These are phyloP conservation scores for Galerucella pusilla DNA, from an alignment of 2,888 invertebrate species.

Conservation along the genomic window DNA sequence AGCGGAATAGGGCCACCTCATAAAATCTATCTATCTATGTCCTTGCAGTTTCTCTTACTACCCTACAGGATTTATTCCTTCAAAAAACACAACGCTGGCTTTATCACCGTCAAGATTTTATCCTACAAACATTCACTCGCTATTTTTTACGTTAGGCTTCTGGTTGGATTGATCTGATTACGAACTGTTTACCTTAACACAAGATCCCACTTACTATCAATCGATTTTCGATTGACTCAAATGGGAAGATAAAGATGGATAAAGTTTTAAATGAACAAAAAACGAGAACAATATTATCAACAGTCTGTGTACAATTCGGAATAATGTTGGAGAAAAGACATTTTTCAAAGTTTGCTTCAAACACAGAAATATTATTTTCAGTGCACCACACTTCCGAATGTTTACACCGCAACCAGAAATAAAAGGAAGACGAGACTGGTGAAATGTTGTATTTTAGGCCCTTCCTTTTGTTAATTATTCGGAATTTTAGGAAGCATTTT, in stretches of 20 bases:
- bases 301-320: no score
- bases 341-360: not conserved
- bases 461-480: slow-evolving; percentile 21
- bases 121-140: not conserved
- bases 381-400: not conserved
- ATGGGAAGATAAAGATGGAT: not conserved
- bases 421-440: not conserved
- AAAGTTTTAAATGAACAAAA: not conserved
- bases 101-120: no score
- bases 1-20: no score
- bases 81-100: no score
- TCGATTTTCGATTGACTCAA: slow-evolving; percentile 19
- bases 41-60: no score
- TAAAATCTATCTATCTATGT: no score
- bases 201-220: slow-evolving; percentile 23
- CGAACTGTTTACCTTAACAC: slow-evolving; percentile 24
- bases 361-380: not conserved
- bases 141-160: not conserved
- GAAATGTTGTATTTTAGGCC: slow-evolving; percentile 12
- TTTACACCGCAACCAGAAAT: not conserved
- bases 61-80: no score
- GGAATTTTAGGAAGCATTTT: slow-evolving; percentile 26
- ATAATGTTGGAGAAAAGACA: no score
- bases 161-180: slow-evolving; percentile 11
- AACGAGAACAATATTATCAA: not conserved